These are phyloP conservation scores for Cryptotermes secundus DNA, from an alignment of 1,140 invertebrate species.

Conservation along the genomic window DNA sequence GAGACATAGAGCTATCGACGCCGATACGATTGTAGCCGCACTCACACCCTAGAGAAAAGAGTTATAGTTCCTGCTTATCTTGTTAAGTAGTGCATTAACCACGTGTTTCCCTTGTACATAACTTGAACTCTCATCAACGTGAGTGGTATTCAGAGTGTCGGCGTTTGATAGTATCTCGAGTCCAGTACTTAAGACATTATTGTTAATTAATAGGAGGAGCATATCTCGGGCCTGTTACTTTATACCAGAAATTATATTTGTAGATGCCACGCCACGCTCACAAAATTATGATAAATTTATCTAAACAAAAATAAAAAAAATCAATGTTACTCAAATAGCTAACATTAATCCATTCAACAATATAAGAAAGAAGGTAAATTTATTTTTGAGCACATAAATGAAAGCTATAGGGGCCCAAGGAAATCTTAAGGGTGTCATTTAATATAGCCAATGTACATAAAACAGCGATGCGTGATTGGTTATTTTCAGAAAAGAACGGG, in stretches of 20 bases:
- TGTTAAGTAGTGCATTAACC: too few relatives aligned
- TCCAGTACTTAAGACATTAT: background rate
- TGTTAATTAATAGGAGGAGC: background rate
- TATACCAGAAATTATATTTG: background rate
- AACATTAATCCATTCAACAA: background rate
- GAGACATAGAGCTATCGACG: too few relatives aligned
- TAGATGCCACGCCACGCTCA: background rate
- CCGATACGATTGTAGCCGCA: too few relatives aligned
- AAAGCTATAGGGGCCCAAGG: background rate
- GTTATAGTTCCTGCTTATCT: too few relatives aligned
- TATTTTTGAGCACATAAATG: background rate
- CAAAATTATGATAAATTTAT: background rate
- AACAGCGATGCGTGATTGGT: slow-evolving; percentile 11
- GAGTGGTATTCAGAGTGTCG: too few relatives aligned
- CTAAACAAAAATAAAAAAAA: background rate
- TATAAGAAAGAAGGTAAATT: background rate
- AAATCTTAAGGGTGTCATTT: background rate
- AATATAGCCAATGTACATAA: slow-evolving; percentile 15
- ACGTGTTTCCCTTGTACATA: too few relatives aligned
- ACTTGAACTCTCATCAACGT: too few relatives aligned
- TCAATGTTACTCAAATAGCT: background rate
- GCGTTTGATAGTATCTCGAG: too few relatives aligned
- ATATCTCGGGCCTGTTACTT: background rate
- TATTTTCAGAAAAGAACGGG: background rate
- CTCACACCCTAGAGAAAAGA: too few relatives aligned